Conservation (phyloP, 2,797 vertebrate genomes). For the Semotilus atromaculatus region DNA sequence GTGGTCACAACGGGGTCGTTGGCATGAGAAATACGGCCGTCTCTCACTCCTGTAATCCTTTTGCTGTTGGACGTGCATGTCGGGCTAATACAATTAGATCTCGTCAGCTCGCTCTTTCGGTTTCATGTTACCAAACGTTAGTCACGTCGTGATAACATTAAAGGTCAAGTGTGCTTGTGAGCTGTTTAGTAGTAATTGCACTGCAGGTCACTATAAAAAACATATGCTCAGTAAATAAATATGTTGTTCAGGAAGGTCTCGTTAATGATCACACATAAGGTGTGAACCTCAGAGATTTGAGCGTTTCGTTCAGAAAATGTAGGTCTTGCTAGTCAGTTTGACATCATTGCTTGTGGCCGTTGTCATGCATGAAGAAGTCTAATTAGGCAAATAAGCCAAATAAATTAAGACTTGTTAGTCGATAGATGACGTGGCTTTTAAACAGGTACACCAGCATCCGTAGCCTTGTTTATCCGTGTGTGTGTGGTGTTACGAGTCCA, state of each 20-base stretch:
- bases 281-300: constrained; percentile 24
- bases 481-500: background rate
- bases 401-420: constrained; percentile 25
- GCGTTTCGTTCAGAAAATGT: background rate
- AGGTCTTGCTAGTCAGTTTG: background rate
- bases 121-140: background rate
- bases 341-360: background rate
- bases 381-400: constrained; percentile 23
- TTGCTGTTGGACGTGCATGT: constrained; percentile 12
- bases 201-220: background rate
- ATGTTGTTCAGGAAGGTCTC: constrained; percentile 10
- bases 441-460: background rate
- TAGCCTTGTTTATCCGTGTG: background rate
- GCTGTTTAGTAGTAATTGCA: background rate
- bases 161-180: background rate
- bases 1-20: constrained; percentile 7
- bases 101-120: background rate
- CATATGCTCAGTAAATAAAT: background rate
- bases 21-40: background rate
- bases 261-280: constrained; percentile 4
- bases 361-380: constrained; percentile 1
- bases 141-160: background rate
- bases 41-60: constrained; percentile 38
- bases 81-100: constrained; percentile 32
- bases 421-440: background rate